Percentiles rank a stretch among this genome's conserved stretches.
Conservation (phyloP, 2,888 invertebrate genomes). For the Myathropa florea region DNA sequence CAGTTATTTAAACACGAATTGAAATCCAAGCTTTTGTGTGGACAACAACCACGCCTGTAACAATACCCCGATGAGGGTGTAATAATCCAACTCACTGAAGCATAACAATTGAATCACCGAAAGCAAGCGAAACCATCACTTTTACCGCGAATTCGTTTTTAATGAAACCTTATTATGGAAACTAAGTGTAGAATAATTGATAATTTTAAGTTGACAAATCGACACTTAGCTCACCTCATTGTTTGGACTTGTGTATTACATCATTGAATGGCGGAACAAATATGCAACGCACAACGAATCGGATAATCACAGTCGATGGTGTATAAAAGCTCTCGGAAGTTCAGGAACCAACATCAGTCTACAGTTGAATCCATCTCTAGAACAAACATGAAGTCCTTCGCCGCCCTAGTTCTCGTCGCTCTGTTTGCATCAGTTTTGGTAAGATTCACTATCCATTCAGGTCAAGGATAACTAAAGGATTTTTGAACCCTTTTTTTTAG, state of each 20-base stretch:
- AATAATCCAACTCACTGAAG: neutral
- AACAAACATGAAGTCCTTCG: constrained; percentile 12
- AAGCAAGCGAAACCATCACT: neutral
- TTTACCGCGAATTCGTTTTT: neutral
- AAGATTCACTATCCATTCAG: neutral
- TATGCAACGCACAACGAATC: neutral
- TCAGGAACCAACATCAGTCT: neutral
- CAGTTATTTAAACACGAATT: neutral
- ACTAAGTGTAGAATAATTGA: neutral
- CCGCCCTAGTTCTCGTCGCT: neutral
- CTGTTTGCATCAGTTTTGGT: constrained; percentile 15
- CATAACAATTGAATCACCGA: neutral
- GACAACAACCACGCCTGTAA: neutral
- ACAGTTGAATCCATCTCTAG: neutral
- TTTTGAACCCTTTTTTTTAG: neutral
- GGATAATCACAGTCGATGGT: neutral
- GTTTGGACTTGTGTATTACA: too few species aligned
- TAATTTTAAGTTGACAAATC: neutral
- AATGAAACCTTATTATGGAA: neutral
- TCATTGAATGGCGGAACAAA: neutral
- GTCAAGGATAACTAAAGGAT: neutral
- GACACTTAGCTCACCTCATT: neutral
- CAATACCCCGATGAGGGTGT: neutral
- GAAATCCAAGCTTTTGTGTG: neutral
- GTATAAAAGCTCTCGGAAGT: constrained; percentile 18